These are phyloP conservation scores for Ormia ochracea DNA, from an alignment of 2,888 invertebrate genomes.

Conservation along the genomic window DNA sequence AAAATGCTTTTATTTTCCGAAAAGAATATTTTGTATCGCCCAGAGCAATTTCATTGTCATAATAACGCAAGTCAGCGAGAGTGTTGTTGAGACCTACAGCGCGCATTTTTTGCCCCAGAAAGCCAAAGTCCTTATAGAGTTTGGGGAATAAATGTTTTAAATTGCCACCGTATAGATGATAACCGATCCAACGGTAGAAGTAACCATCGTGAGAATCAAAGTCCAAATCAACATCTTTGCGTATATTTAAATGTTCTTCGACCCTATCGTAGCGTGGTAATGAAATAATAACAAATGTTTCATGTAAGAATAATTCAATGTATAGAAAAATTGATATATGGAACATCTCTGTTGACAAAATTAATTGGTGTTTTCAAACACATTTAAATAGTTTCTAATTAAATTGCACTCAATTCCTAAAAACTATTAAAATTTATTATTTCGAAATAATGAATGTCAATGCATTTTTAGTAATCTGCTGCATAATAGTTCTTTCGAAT, in stretches of 20 bases:
- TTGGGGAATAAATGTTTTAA: conserved; percentile 68
- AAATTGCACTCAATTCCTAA: no score
- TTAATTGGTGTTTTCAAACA: no score
- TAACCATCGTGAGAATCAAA: conserved; percentile 69
- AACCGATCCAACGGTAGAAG: conserved; percentile 74
- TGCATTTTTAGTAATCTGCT: no score
- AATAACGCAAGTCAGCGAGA: conserved; percentile 71
- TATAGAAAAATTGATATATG: no score
- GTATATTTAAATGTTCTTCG: conserved; percentile 58
- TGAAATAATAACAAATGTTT: background rate
- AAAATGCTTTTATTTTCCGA: conserved; percentile 66
- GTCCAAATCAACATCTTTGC: conserved; percentile 68
- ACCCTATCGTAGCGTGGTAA: conserved; percentile 50
- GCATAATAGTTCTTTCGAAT: no score
- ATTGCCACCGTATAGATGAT: conserved; percentile 71
- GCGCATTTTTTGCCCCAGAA: conserved; percentile 75
- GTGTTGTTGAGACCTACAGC: conserved; percentile 71
- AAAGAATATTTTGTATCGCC: conserved; percentile 61
- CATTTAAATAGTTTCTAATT: no score
- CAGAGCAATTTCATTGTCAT: conserved; percentile 67
- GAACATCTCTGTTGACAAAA: no score
- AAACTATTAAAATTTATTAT: no score
- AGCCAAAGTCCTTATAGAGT: conserved; percentile 76
- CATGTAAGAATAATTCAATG: no score
- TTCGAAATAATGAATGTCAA: no score